Evolutionary conservation across 2,888 invertebrate species (phyloP).

Genomic region (Heliconius erato): DNA sequence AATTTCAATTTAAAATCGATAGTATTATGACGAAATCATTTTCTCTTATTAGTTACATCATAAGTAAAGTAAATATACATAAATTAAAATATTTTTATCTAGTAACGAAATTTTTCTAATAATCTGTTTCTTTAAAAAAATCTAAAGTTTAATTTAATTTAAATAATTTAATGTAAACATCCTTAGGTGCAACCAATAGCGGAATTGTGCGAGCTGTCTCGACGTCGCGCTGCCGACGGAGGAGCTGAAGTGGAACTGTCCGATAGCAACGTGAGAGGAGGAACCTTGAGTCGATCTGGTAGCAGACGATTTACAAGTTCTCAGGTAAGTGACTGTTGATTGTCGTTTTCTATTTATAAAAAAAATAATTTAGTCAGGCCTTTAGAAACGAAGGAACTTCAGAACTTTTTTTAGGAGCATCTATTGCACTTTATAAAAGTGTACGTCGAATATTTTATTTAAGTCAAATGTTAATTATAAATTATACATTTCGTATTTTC

Average conservation of each 20-base stretch:
- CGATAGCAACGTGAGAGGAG: conserved; percentile 87
- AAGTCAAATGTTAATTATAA: not conserved
- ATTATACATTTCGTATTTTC: not conserved
- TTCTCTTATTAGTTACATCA: not conserved
- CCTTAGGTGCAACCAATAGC: conserved; percentile 96
- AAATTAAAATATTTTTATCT: not conserved
- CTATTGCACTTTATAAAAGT: not conserved
- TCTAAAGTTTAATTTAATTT: not conserved
- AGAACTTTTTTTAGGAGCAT: not conserved
- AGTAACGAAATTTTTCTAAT: not conserved
- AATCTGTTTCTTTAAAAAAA: too few relatives aligned
- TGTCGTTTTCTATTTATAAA: not conserved
- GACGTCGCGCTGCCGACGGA: conserved; percentile 89
- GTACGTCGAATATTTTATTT: not conserved
- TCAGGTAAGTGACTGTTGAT: conserved; percentile 72
- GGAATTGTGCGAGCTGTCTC: conserved; percentile 95
- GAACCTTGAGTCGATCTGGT: conserved; percentile 93
- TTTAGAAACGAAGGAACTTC: too few relatives aligned
- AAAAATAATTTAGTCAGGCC: not conserved
- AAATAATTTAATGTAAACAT: conserved; percentile 29
- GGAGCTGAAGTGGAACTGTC: conserved; percentile 88
- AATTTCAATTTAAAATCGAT: not conserved
- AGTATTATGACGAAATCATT: not conserved
- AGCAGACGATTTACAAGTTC: conserved; percentile 91
- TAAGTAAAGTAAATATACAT: not conserved